Conservation (phyloP, 2,888 invertebrate species). For the Salticus scenicus region DNA sequence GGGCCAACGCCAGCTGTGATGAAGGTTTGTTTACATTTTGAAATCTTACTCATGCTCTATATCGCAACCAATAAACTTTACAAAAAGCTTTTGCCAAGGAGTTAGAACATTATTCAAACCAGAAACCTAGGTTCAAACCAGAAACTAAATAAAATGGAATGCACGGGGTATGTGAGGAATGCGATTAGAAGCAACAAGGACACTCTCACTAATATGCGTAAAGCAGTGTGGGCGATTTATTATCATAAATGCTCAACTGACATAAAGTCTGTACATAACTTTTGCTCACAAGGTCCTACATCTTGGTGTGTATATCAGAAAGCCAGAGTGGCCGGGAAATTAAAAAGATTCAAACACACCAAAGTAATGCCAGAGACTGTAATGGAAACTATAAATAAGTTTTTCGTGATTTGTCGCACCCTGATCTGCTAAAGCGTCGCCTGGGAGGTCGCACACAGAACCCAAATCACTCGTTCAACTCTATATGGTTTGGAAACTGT, state of each 20-base stretch:
- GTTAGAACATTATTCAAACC: too few relatives aligned
- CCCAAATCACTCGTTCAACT: conserved; percentile 21
- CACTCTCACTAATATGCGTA: neutral
- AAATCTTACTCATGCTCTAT: too few relatives aligned
- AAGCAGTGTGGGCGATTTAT: conserved; percentile 22
- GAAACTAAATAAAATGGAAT: too few relatives aligned
- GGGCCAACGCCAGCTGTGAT: too few relatives aligned
- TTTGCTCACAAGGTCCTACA: neutral
- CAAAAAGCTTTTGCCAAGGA: too few relatives aligned
- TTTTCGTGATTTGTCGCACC: neutral
- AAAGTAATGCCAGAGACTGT: neutral
- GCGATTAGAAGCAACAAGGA: neutral
- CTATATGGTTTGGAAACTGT: neutral
- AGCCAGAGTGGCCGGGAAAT: neutral
- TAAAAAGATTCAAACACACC: neutral
- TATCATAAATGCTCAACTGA: neutral
- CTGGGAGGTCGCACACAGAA: conserved; percentile 22
- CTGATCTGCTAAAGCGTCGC: neutral
- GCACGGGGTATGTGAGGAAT: too few relatives aligned
- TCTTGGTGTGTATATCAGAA: neutral
- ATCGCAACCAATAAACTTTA: too few relatives aligned
- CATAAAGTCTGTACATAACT: neutral
- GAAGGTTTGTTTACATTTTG: too few relatives aligned
- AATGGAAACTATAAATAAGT: neutral
- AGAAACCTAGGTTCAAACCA: too few relatives aligned